Base-by-base conservation (phyloP, 1,140 invertebrate genomes). In the Philopotamus ludificatus region DNA sequence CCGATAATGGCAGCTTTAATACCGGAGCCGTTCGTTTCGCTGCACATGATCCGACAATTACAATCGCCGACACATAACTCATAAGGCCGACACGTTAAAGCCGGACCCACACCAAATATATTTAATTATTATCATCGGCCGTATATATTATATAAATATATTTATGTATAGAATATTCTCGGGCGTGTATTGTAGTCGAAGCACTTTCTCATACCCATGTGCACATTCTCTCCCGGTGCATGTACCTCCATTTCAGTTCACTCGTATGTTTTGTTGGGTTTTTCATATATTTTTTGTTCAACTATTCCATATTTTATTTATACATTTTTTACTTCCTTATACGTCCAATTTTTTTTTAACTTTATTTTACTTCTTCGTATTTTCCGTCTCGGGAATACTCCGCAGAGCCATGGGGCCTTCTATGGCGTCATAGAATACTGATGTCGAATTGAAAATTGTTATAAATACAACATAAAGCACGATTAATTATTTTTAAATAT, bases 301-400 rank as follows among this genome's bases (percentile, higher is more conserved):
- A 47, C 53, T 55, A 54, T 54, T 59, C 63, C 54, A 59, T 55
- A 66, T 66, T 61, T 66, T 66, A 66, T 66, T 66, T 66, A 66
- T 66, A 47, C 58, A 61, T 66, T 66, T 66, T 61, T 66, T 66
- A n/a, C 58, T 41, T 20, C 22, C n/a, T 55, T 26, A 18, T 55
- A 54, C 49, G 57, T 34, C 4, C 34, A 15, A 10, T 18, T 34
- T 12, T 65, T 60, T 58, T 39, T 65, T 65, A 10, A 18, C 44
- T 51, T 45, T 45, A 51, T 66, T 22, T 63, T 67, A 54, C 45
- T 62, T 51, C 62, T 18, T 63, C 55, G 62, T 63, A 64, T 65
- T 68, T 68, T 68, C 59, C 63, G 59, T 65, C 67, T 68, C 51
- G 57, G 63, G 66, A 60, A 68, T 63, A 63, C 66, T 63, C 59